A percentile compares a stretch with the other conserved stretches of the same genome.
Conservation (phyloP, 2,797 vertebrate species). For the Prionace glauca region DNA sequence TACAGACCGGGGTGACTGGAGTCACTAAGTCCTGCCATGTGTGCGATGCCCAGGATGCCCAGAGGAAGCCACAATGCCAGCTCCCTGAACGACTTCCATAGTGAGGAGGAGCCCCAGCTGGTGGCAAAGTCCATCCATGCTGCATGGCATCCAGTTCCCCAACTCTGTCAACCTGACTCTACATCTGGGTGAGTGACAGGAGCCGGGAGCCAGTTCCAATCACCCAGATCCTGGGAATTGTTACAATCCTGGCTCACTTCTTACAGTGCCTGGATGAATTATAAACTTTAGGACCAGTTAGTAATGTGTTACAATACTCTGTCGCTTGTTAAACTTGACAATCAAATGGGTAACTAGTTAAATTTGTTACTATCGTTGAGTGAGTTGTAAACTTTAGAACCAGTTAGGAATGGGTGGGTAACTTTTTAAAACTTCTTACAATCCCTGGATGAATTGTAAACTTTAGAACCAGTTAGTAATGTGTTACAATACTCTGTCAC, state of each 20-base stretch:
- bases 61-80: slow-evolving; percentile 67
- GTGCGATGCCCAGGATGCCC: slow-evolving; percentile 62
- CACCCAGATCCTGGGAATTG: neutral
- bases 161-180: slow-evolving; percentile 81
- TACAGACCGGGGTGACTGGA: slow-evolving; percentile 68
- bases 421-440: too few relatives aligned
- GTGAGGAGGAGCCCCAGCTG: slow-evolving; percentile 79
- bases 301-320: too few relatives aligned
- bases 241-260: neutral
- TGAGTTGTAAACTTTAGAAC: neutral
- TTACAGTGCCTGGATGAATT: neutral
- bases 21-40: slow-evolving; percentile 64
- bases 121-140: slow-evolving; percentile 98
- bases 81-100: slow-evolving; percentile 85
- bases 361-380: neutral
- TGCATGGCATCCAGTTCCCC: slow-evolving; percentile 77
- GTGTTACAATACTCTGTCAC: neutral
- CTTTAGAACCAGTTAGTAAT: neutral
- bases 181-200: slow-evolving; percentile 67
- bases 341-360: neutral
- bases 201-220: neutral
- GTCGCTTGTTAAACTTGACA: too few relatives aligned
- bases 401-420: neutral
- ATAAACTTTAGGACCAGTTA: neutral
- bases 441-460: too few relatives aligned